Percentiles rank a stretch among this genome's conserved stretches.
Evolutionary conservation across 1,140 invertebrate genomes (phyloP).

Genomic region (Sipha flava): DNA sequence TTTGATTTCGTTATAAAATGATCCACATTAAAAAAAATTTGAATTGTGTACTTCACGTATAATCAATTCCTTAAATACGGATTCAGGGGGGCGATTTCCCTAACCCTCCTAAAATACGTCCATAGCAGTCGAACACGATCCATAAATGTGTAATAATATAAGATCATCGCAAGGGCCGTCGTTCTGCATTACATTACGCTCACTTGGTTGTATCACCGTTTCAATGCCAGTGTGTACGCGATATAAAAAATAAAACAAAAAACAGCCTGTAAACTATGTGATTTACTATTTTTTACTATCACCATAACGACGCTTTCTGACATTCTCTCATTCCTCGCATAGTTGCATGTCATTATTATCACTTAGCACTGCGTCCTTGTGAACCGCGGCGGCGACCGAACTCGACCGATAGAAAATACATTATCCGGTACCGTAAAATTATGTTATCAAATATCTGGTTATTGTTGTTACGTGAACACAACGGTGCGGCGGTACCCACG

Average conservation of each 20-base stretch:
- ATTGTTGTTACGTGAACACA: background rate
- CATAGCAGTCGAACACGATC: too few relatives aligned
- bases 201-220: too few relatives aligned
- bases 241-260: background rate
- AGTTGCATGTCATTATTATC: background rate
- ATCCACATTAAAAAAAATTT: too few relatives aligned
- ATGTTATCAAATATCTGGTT: background rate
- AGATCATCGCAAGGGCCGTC: background rate
- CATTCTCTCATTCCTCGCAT: background rate
- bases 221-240: background rate
- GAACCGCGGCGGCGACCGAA: background rate
- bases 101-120: too few relatives aligned
- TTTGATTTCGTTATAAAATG: too few relatives aligned
- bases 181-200: too few relatives aligned
- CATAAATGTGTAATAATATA: too few relatives aligned
- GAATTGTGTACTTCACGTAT: too few relatives aligned
- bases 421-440: background rate
- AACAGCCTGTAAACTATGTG: background rate
- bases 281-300: background rate
- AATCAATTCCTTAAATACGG: too few relatives aligned
- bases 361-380: background rate
- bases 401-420: background rate
- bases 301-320: background rate
- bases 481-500: too few relatives aligned
- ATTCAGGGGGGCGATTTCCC: too few relatives aligned